Evolutionary conservation across 2,113 vertebrate species (phyloP), one percentile per base, ranked within the genome.

Genomic region (Poicephalus meyeri): DNA sequence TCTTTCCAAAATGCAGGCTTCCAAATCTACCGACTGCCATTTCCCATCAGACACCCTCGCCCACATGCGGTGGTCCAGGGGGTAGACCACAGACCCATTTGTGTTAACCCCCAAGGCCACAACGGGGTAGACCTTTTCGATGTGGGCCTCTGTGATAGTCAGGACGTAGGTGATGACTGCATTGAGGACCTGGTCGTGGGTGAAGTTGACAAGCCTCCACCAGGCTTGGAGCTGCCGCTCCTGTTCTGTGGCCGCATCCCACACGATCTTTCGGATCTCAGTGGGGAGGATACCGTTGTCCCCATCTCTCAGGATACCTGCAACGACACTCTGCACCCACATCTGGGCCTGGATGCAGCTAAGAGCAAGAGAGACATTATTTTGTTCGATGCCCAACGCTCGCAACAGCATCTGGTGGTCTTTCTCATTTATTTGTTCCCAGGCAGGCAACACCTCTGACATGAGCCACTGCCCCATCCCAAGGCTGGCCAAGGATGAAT

Each of bases 311-410:
- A 97, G 93, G 89, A 97, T 97, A 78, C 96, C 96, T 97, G 96
- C 96, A 97, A 97, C 26, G 4, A 97, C 96, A 96, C 78, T 97
- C 95, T 97, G 96, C 89, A 96, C 96, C 96, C 96, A 97, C 86
- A 79, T 89, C 93, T 97, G 96, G 80, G 96, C 96, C 86, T 97
- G 96, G 93, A 97, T 97, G 94, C 96, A 97, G 37, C 96, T 97
- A 5, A 97, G 96, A 95, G 96, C 96, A 41, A 97, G 95, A 14
- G 96, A 97, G 73, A 96, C 1, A 1, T 97, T 97, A 92, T 41
- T 96, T 85, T 97, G 96, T 18, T 97, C 95, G 0, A 81, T 28
- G 25, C 95, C 95, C 80, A 97, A 80, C 1, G 89, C 94, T 87
- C 3, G 73, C 89, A 97, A 28, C 61, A 97, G 63, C 84, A 92